Percentiles rank a stretch among this genome's conserved stretches.
Conservation (phyloP, 1,140 invertebrate genomes). For the Cryptotermes secundus region DNA sequence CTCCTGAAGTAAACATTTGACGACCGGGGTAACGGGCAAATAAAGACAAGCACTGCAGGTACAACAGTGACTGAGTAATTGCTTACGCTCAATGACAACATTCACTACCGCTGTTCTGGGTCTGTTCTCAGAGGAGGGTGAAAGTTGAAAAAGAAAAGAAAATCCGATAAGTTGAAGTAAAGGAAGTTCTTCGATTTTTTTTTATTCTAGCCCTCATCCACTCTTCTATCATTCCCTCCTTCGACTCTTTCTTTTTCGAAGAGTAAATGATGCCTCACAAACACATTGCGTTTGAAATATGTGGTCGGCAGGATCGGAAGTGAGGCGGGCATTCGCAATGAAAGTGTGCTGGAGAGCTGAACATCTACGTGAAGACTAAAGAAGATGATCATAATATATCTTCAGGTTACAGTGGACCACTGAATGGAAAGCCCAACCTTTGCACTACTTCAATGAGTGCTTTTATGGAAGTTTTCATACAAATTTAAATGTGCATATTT, state of each 20-base stretch:
- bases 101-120: not conserved
- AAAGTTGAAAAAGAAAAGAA: not conserved
- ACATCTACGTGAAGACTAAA: not conserved
- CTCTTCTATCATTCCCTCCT: not conserved
- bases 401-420: not conserved
- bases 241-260: not conserved
- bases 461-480: not conserved
- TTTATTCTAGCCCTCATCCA: not conserved
- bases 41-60: not conserved
- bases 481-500: no score
- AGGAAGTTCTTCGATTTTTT: not conserved
- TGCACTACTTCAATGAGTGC: not conserved
- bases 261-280: constrained; percentile 8
- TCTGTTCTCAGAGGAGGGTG: not conserved
- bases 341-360: not conserved
- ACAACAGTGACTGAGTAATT: not conserved
- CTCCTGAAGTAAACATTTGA: not conserved
- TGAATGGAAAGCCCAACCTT: not conserved
- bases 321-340: not conserved
- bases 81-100: not conserved
- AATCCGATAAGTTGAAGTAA: not conserved
- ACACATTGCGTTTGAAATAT: constrained; percentile 12
- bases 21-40: not conserved
- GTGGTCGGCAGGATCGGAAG: not conserved
- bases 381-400: not conserved